Conservation (phyloP, 2,113 vertebrate genomes). For the Barnardius zonarius region DNA sequence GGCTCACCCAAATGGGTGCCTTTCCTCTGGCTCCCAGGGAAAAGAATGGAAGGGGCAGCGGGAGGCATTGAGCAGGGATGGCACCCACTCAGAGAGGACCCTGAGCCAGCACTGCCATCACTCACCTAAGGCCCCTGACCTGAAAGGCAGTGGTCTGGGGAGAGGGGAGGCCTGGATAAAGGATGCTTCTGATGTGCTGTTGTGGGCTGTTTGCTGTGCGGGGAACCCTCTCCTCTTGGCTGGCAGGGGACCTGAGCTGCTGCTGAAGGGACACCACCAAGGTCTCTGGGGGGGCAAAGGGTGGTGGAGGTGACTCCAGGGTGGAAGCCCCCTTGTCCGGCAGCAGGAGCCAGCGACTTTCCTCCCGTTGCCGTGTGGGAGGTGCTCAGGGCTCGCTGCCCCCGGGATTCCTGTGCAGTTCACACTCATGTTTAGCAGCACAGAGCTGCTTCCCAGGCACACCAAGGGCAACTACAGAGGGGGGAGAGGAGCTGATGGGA, state of each 20-base stretch:
- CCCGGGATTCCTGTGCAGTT: not conserved
- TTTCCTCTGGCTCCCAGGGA: not conserved
- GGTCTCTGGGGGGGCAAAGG: not conserved
- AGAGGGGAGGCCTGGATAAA: not conserved
- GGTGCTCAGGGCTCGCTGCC: not conserved
- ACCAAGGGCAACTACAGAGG: not conserved
- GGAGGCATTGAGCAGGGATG: not conserved
- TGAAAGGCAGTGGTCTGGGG: not conserved
- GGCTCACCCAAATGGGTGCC: accelerated
- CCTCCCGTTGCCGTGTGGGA: accelerated
- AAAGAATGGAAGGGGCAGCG: not conserved
- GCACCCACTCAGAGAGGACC: not conserved
- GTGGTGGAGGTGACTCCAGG: not conserved
- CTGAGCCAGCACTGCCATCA: accelerated
- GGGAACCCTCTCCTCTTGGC: not conserved
- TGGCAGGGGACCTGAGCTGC: accelerated
- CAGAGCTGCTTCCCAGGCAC: not conserved
- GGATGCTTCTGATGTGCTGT: accelerated
- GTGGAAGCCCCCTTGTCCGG: not conserved
- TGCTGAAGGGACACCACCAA: not conserved
- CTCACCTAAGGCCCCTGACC: not conserved
- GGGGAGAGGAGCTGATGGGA: not conserved
- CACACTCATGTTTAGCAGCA: not conserved
- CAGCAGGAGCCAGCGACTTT: not conserved
- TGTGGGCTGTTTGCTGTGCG: not conserved